Percentiles rank a stretch among this genome's conserved stretches.
These are phyloP conservation scores for Scrobipalpa atriplicella DNA, from an alignment of 2,888 invertebrate genomes.

Conservation along the genomic window DNA sequence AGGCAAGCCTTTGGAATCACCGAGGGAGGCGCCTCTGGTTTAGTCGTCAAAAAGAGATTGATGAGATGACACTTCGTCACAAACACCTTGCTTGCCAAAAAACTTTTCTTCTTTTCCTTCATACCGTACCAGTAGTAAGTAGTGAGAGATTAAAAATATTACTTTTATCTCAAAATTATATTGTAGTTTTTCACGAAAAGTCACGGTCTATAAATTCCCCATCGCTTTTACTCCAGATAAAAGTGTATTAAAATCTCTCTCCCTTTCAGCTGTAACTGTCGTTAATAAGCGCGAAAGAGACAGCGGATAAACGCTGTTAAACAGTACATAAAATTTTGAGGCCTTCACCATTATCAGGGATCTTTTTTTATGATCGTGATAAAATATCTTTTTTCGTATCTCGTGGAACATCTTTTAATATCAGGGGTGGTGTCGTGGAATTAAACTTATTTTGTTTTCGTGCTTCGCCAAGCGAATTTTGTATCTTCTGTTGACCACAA, in stretches of 20 bases:
- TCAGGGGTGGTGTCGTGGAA: neutral
- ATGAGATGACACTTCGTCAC: no score
- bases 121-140: no score
- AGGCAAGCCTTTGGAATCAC: constrained; percentile 50
- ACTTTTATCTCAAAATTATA: neutral
- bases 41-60: constrained; percentile 97
- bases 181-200: neutral
- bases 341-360: constrained; percentile 2
- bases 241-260: neutral
- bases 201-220: neutral
- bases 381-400: constrained; percentile 8
- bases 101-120: no score
- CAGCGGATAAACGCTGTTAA: constrained; percentile 10
- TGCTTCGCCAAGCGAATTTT: no score
- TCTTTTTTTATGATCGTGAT: constrained; percentile 10
- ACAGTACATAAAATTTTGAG: constrained; percentile 18
- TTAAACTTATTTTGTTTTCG: neutral
- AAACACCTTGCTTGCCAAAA: no score
- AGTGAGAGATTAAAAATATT: neutral
- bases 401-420: neutral
- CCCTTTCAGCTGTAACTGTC: neutral
- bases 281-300: constrained; percentile 4
- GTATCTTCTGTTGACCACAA: no score
- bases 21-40: constrained; percentile 81
- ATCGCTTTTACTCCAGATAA: neutral